phyloP scores from a whole-genome alignment of 2,113 vertebrate species.

The Corythoichthys intestinalis region DNA sequence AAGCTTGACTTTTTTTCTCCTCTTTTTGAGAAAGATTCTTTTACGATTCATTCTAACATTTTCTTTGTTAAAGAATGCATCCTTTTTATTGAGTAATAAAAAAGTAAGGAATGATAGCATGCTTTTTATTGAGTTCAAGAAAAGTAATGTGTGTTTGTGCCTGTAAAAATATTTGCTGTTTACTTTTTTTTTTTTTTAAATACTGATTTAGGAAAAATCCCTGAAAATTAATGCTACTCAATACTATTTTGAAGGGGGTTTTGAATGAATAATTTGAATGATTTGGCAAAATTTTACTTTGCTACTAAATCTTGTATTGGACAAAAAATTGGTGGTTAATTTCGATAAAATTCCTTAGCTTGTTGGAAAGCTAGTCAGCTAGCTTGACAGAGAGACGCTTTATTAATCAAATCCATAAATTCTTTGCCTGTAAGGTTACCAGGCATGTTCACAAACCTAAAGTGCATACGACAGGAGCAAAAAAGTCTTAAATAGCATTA shows the following conservation, averaged over 20 bases:
- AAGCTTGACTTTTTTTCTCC: conserved; percentile 30
- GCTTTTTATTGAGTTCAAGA: no score
- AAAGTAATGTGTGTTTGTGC: not conserved
- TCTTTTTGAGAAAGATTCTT: conserved; percentile 3
- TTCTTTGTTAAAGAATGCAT: not conserved
- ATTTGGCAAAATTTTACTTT: not conserved
- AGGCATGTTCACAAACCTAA: no score
- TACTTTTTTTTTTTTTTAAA: no score
- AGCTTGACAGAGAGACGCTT: no score
- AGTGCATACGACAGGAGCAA: no score
- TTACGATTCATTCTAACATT: not conserved
- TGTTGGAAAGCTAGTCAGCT: no score
- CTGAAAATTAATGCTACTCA: not conserved
- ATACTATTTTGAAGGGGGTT: no score
- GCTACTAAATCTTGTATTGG: not conserved
- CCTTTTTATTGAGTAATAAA: not conserved
- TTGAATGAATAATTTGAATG: not conserved
- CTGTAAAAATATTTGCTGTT: not conserved
- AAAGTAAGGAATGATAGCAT: no score
- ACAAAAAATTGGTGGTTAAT: not conserved
- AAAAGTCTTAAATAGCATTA: no score
- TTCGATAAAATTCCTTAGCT: not conserved
- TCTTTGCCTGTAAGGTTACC: no score
- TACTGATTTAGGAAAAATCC: not conserved
- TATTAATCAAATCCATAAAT: no score